Evolutionary conservation across 2,113 vertebrate genomes (phyloP).

Genomic region (Brachirus orientalis): DNA sequence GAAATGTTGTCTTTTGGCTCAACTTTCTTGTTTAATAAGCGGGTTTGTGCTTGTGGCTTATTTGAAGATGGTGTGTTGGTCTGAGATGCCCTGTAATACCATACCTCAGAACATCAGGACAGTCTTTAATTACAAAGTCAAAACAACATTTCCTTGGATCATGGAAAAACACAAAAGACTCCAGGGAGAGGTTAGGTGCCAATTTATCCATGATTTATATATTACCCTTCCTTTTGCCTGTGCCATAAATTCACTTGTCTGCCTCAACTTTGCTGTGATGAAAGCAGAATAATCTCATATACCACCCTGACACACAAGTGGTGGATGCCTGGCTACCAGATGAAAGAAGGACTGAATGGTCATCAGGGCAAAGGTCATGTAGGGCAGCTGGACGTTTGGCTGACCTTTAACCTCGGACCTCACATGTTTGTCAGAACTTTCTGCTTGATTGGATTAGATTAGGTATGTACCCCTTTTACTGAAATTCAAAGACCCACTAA

Average conservation of each 20-base stretch:
- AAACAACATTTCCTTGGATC: constrained; percentile 55
- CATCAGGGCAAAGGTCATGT: constrained; percentile 57
- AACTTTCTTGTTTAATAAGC: constrained; percentile 68
- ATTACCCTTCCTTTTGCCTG: constrained; percentile 32
- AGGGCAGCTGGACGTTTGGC: constrained; percentile 74
- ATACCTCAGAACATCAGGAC: constrained; percentile 60
- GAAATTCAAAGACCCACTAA: constrained; percentile 36
- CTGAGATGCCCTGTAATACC: constrained; percentile 60
- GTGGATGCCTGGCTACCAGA: constrained; percentile 47
- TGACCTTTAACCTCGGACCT: constrained; percentile 70
- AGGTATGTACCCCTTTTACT: constrained; percentile 30
- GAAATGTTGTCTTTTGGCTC: constrained; percentile 63
- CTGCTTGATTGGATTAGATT: constrained; percentile 69
- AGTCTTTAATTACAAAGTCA: constrained; percentile 74
- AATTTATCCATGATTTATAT: constrained; percentile 65
- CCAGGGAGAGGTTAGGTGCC: constrained; percentile 40
- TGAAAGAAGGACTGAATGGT: constrained; percentile 67
- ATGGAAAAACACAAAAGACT: constrained; percentile 59
- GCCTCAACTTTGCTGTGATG: constrained; percentile 25
- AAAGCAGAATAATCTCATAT: constrained; percentile 35
- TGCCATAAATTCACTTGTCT: constrained; percentile 52
- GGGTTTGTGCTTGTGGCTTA: constrained; percentile 67
- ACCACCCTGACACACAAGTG: constrained; percentile 36
- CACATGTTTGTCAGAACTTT: constrained; percentile 52
- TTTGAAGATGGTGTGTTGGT: constrained; percentile 75